Evolutionary conservation across 2,113 vertebrate genomes (phyloP), one percentile per base, ranked within the genome.

Genomic region (Semnornis frantzii): DNA sequence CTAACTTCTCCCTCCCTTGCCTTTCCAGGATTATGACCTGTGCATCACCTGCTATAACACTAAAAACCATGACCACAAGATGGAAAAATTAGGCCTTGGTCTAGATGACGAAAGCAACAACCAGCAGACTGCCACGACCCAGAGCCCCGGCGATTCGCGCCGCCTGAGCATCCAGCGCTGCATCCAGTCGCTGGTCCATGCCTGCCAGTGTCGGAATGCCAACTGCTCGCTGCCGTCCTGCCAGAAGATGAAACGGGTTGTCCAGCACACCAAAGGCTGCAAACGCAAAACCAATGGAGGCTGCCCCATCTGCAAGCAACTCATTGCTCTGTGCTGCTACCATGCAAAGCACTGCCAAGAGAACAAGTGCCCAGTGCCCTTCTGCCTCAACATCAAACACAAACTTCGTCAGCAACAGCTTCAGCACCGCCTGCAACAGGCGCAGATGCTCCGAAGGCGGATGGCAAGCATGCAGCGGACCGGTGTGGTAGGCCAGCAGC

Each of bases 331-430:
- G 62, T 99, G 99, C 97, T 99, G 99, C 98, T 99, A 99, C 96
- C 99, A 99, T 0, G 99, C 99, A 79, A 99, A 99, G 97, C 99
- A 99, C 98, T 99, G 99, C 97, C 99, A 99, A 97, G 99, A 99
- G 98, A 99, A 99, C 98, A 99, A 99, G 97, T 99, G 99, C 92
- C 99, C 99, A 0, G 99, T 99, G 96, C 99, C 99, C 9, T 99
- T 99, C 97, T 99, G 99, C 94, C 98, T 99, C 91, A 99, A 99
- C 96, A 99, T 99, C 88, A 99, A 99, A 97, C 99, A 99, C 74
- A 99, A 99, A 96, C 98, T 99, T 25, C 98, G 99, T 37, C 99
- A 99, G 81, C 99, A 99, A 81, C 99, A 99, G 90, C 98, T 99
- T 54, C 99, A 99, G 97, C 99, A 99, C 95, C 97, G 99, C 59